Conservation (phyloP, 2,888 invertebrate species). For the Agrilus cyanescens region DNA sequence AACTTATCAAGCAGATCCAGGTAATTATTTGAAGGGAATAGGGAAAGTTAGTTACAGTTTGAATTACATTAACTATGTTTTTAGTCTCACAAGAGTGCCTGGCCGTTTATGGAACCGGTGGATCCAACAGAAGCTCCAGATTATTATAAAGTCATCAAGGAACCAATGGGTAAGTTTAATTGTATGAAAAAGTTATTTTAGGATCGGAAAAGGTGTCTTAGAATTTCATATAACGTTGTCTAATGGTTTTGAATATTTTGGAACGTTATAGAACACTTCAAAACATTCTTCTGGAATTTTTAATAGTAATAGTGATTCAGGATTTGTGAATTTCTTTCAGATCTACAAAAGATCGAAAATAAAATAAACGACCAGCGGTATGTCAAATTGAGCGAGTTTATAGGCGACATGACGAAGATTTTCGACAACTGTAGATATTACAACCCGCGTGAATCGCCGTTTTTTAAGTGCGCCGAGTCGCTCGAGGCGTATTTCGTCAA, state of each 20-base stretch:
- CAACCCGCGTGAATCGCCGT: constrained; percentile 90
- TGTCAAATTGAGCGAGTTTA: constrained; percentile 83
- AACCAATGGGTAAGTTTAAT: constrained; percentile 76
- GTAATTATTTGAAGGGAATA: constrained; percentile 32
- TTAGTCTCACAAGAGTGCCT: constrained; percentile 87
- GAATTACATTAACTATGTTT: constrained; percentile 17
- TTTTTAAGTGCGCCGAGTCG: constrained; percentile 92
- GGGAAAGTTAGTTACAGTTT: background rate
- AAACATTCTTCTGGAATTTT: background rate
- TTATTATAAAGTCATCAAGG: constrained; percentile 91
- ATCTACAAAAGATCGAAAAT: constrained; percentile 83
- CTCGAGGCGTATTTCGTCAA: constrained; percentile 92
- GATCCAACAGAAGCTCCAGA: constrained; percentile 93
- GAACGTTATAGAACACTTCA: no score
- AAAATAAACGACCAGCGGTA: constrained; percentile 76
- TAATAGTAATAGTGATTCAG: constrained; percentile 1
- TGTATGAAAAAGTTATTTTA: background rate
- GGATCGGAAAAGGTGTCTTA: no score
- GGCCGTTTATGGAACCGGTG: constrained; percentile 97
- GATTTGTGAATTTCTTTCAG: constrained; percentile 41
- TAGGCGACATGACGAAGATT: constrained; percentile 95
- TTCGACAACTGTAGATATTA: constrained; percentile 98
- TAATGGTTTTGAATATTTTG: no score
- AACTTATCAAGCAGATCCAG: constrained; percentile 81
- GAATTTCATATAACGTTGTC: no score